These are phyloP conservation scores for Strix aluco DNA, from an alignment of 2,113 vertebrate species.

Conservation along the genomic window DNA sequence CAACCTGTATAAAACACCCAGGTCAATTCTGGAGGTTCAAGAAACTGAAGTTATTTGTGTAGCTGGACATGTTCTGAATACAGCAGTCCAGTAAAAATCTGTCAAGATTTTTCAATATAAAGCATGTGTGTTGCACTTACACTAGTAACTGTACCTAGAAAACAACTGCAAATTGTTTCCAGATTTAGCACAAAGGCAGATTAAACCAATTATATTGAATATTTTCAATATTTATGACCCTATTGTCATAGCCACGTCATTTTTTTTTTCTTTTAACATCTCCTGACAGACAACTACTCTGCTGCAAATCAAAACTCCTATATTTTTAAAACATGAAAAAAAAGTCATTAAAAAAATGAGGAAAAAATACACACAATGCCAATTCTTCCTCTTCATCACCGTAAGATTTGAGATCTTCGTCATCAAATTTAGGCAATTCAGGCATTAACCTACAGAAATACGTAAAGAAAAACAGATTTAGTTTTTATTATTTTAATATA, in stretches of 20 bases:
- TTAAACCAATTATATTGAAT: neutral
- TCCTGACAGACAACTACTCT: neutral
- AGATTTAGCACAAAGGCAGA: neutral
- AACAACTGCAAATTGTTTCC: neutral
- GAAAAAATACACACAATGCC: slow-evolving; percentile 81
- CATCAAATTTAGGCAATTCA: slow-evolving; percentile 89
- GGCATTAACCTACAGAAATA: slow-evolving; percentile 85
- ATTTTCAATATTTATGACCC: neutral
- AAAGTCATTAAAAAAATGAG: neutral
- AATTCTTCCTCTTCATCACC: slow-evolving; percentile 90
- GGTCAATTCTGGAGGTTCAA: neutral
- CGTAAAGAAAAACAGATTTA: neutral
- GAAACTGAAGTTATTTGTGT: neutral
- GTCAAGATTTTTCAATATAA: neutral
- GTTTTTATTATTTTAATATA: neutral
- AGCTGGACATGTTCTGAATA: neutral
- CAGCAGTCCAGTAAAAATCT: neutral
- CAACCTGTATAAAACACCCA: neutral
- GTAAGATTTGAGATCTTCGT: slow-evolving; percentile 84
- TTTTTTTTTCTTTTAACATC: neutral
- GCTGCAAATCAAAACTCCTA: neutral
- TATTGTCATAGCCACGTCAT: neutral
- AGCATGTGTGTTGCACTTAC: neutral
- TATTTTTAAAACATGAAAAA: neutral
- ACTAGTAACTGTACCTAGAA: neutral